Evolutionary conservation across 2,888 invertebrate species (phyloP), one percentile per base, ranked within the genome.

Genomic region (Micropterix aruncella): DNA sequence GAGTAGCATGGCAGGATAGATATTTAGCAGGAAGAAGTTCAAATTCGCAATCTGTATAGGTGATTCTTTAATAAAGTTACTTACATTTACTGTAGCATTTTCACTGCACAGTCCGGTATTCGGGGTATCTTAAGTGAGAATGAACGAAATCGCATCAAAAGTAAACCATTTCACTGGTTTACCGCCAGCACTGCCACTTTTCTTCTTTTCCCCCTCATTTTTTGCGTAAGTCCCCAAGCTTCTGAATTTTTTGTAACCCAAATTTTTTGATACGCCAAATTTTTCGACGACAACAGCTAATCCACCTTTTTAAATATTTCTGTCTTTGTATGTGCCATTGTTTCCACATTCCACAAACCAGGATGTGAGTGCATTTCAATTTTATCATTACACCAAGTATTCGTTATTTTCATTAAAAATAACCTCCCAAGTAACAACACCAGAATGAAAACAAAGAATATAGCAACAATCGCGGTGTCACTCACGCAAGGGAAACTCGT

Each of bases 281-380:
- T 27, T 27, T 27, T 27, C 36, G 7, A n/a, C 36, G 36, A 27
- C 36, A 27, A n/a, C 36, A 27, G 12, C n/a, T 47, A 50, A 52
- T 46, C 44, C 48, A 48, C 51, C 50, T 48, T 52, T 48, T 47
- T 50, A 50, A 38, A 45, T 44, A 50, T 50, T 51, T 39, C 47
- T 44, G 38, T 45, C 44, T 48, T 47, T 45, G 39, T 46, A 43
- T 37, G 18, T n/a, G n/a, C n/a, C n/a, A n/a, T n/a, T n/a, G n/a
- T n/a, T n/a, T n/a, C n/a, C n/a, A n/a, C n/a, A n/a, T n/a, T n/a
- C n/a, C n/a, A n/a, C n/a, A n/a, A n/a, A n/a, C n/a, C n/a, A n/a
- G n/a, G n/a, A n/a, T n/a, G n/a, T n/a, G n/a, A n/a, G n/a, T n/a
- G n/a, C n/a, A n/a, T n/a, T n/a, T n/a, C n/a, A n/a, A n/a, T n/a